Evolutionary conservation across 1,140 invertebrate genomes (phyloP).

Genomic region (Eumeta japonica): DNA sequence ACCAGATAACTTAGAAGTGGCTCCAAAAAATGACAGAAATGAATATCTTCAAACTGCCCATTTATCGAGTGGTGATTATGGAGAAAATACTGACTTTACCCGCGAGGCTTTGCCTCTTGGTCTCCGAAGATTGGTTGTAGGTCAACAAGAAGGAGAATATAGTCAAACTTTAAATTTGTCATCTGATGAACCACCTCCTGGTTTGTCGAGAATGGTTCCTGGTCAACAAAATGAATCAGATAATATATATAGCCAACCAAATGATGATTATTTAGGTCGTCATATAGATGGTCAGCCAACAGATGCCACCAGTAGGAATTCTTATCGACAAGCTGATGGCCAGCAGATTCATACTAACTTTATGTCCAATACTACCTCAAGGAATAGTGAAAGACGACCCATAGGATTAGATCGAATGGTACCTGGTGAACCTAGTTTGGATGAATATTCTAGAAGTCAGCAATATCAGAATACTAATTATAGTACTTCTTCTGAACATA

Average conservation of each 20-base stretch:
- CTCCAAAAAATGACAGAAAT: conserved; percentile 66
- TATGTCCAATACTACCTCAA: conserved; percentile 20
- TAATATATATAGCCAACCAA: conserved; percentile 35
- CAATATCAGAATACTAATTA: conserved; percentile 33
- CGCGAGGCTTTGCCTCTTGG: conserved; percentile 61
- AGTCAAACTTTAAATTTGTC: conserved; percentile 50
- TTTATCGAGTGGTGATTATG: conserved; percentile 60
- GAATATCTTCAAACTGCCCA: conserved; percentile 73
- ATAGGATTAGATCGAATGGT: conserved; percentile 52
- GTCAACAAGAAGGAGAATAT: conserved; percentile 63
- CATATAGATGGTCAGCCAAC: conserved; percentile 49
- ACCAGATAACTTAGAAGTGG: conserved; percentile 61
- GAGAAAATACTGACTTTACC: conserved; percentile 49
- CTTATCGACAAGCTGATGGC: conserved; percentile 46
- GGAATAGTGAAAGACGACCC: conserved; percentile 34
- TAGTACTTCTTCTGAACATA: conserved; percentile 31
- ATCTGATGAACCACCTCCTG: conserved; percentile 57
- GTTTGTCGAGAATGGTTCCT: conserved; percentile 60
- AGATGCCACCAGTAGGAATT: conserved; percentile 29
- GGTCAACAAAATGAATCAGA: conserved; percentile 49
- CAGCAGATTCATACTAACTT: conserved; percentile 45
- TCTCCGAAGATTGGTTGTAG: conserved; percentile 63
- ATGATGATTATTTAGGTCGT: conserved; percentile 46
- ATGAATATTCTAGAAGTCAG: conserved; percentile 37
- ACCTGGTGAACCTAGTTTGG: conserved; percentile 46